These are phyloP conservation scores for Drosophila mercatorum DNA, from an alignment of 2,888 invertebrate genomes.

Conservation along the genomic window DNA sequence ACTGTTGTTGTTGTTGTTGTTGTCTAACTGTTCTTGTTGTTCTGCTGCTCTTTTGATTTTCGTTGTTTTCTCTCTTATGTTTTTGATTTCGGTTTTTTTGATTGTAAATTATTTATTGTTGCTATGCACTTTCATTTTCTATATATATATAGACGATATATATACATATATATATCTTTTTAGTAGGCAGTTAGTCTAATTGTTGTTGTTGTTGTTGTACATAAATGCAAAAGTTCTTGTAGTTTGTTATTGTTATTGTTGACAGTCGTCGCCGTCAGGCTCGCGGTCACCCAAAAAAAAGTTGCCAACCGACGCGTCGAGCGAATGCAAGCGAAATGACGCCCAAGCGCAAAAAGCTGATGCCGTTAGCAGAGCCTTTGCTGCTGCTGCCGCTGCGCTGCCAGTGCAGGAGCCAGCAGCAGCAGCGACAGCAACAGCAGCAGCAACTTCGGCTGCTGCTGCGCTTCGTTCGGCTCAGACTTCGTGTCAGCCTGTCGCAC, in stretches of 20 bases:
- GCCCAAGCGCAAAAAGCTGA: constrained; percentile 53
- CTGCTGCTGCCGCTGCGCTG: constrained; percentile 17
- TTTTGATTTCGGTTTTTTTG: constrained; percentile 19
- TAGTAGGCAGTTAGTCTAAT: constrained; percentile 65
- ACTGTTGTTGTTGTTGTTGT: neutral
- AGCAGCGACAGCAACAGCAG: constrained; percentile 7
- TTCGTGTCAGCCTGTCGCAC: constrained; percentile 31
- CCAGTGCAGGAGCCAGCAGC: constrained; percentile 39
- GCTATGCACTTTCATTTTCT: constrained; percentile 41
- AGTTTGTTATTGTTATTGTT: constrained; percentile 39
- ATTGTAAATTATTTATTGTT: constrained; percentile 28
- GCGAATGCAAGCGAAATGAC: constrained; percentile 82
- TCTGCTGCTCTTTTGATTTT: constrained; percentile 13
- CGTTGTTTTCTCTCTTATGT: constrained; percentile 5
- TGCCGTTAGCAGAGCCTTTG: constrained; percentile 40
- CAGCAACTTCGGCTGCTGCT: constrained; percentile 14
- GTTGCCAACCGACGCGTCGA: constrained; percentile 76
- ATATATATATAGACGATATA: neutral
- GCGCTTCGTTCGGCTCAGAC: constrained; percentile 16
- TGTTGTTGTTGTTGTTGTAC: constrained; percentile 38
- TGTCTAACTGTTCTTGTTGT: constrained; percentile 9
- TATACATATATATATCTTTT: neutral
- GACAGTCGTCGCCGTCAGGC: constrained; percentile 30
- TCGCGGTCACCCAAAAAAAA: constrained; percentile 28
- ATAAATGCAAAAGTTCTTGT: constrained; percentile 59